These are phyloP conservation scores for Rutilus rutilus DNA, from an alignment of 2,113 vertebrate species.

Conservation along the genomic window DNA sequence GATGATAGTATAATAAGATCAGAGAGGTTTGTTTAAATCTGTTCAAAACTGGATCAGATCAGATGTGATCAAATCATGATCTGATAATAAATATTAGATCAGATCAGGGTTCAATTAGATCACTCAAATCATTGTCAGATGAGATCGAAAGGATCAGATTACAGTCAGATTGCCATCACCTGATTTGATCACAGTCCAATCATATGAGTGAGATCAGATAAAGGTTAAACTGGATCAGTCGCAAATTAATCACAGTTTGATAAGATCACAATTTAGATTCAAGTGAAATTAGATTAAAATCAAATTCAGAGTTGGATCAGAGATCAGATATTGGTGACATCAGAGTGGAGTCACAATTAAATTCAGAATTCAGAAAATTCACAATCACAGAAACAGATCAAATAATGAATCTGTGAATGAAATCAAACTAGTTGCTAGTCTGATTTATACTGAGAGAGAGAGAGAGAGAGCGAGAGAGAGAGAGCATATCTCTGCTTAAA, in stretches of 20 bases:
- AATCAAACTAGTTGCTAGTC: background rate
- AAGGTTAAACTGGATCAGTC: no score
- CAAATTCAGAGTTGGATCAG: background rate
- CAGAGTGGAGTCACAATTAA: background rate
- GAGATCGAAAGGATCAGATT: no score
- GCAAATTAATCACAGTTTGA: background rate
- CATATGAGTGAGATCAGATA: background rate
- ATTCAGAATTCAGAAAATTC: background rate
- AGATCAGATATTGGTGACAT: background rate
- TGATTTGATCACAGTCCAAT: background rate
- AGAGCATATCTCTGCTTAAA: background rate
- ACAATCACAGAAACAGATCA: background rate
- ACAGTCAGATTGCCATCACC: no score
- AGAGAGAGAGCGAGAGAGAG: background rate
- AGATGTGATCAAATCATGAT: no score
- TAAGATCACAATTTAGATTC: background rate
- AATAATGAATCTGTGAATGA: background rate
- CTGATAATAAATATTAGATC: background rate
- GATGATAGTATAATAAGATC: background rate
- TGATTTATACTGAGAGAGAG: background rate
- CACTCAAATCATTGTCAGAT: background rate
- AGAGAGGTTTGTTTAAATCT: background rate
- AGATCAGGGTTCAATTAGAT: background rate
- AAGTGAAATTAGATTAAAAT: background rate
- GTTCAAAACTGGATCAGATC: background rate